Evolutionary conservation across 2,113 vertebrate genomes (phyloP).

Genomic region (Rana temporaria): DNA sequence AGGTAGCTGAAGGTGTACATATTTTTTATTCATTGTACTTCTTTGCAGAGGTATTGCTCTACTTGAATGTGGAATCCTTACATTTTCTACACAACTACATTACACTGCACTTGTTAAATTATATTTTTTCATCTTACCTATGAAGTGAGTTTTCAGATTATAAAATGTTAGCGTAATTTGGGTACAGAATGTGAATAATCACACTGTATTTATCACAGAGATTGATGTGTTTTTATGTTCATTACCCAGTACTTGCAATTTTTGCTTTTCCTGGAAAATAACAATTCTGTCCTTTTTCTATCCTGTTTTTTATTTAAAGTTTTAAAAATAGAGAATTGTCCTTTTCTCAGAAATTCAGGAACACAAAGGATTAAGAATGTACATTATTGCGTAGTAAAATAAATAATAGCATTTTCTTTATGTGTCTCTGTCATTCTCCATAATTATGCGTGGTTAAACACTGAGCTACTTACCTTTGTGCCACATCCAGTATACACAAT

Average conservation of each 20-base stretch:
- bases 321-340: neutral
- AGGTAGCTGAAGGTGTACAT: too few relatives aligned
- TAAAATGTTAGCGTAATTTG: slow-evolving; percentile 16
- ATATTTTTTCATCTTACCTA: neutral
- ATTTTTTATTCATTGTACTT: too few relatives aligned
- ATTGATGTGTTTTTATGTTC: slow-evolving; percentile 30
- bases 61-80: too few relatives aligned
- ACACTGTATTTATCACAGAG: neutral
- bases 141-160: neutral
- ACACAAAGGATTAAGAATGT: neutral
- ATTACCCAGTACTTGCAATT: slow-evolving; percentile 2
- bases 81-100: too few relatives aligned
- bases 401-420: too few relatives aligned
- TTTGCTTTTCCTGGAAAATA: slow-evolving; percentile 9
- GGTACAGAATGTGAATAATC: neutral
- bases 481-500: too few relatives aligned
- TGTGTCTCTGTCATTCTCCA: too few relatives aligned
- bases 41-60: too few relatives aligned
- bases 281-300: neutral
- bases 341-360: neutral
- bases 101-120: too few relatives aligned
- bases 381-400: neutral
- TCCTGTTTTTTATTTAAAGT: neutral
- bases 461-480: too few relatives aligned
- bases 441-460: too few relatives aligned